Conservation (phyloP, 1,140 invertebrate genomes). For the Pectinophora gossypiella region DNA sequence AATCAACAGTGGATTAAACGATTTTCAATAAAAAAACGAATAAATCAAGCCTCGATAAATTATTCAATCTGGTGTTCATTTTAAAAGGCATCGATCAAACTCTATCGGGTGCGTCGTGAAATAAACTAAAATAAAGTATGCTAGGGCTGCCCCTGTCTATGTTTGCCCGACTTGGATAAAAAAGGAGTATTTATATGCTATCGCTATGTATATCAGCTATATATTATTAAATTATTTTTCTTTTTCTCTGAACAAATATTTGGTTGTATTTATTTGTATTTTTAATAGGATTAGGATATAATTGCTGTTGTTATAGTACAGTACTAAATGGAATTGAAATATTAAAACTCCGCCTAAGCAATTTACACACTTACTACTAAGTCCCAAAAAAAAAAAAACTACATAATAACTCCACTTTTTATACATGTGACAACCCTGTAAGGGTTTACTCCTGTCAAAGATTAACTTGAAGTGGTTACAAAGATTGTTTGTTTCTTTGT, state of each 20-base stretch:
- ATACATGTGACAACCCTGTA: background rate
- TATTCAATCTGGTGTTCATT: slow-evolving; percentile 47
- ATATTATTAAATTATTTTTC: too few relatives aligned
- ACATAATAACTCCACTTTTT: too few relatives aligned
- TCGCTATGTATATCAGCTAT: too few relatives aligned
- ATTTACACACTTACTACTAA: background rate
- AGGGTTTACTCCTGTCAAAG: slow-evolving; percentile 30
- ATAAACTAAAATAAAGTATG: slow-evolving; percentile 29
- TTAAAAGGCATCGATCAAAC: slow-evolving; percentile 59
- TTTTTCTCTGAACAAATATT: too few relatives aligned
- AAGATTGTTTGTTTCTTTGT: background rate
- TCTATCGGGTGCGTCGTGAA: slow-evolving; percentile 33
- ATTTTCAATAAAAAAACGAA: slow-evolving; percentile 26
- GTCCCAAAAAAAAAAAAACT: background rate
- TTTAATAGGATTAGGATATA: too few relatives aligned
- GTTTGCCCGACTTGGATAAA: background rate
- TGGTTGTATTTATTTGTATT: too few relatives aligned
- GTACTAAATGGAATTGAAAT: too few relatives aligned
- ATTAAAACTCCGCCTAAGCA: too few relatives aligned
- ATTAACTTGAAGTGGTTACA: slow-evolving; percentile 23
- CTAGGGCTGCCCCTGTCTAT: background rate
- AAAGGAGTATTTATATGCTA: too few relatives aligned
- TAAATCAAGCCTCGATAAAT: slow-evolving; percentile 42
- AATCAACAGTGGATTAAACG: slow-evolving; percentile 36
- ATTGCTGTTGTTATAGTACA: too few relatives aligned